Evolutionary conservation across 1,140 invertebrate species (phyloP).

Genomic region (Popillia japonica): DNA sequence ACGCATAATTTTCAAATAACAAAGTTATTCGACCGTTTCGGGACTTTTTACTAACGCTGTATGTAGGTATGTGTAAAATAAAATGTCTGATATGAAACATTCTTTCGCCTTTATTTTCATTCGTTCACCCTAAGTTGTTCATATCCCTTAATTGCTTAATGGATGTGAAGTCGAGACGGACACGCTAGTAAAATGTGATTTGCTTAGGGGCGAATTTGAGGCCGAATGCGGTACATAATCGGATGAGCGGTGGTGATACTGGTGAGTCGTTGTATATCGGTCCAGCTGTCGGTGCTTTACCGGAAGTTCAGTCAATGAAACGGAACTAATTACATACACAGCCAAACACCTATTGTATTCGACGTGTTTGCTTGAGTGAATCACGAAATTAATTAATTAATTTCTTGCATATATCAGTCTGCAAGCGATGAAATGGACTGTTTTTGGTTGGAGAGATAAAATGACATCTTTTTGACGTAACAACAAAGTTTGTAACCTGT

Average conservation of each 20-base stretch:
- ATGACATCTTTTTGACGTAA: too few species aligned
- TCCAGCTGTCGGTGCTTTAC: not conserved
- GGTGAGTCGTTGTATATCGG: not conserved
- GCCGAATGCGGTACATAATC: not conserved
- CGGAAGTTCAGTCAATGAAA: not conserved
- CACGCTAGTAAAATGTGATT: not conserved
- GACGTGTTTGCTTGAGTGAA: not conserved
- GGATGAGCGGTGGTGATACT: not conserved
- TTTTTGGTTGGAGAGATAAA: too few species aligned
- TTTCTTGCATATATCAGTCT: not conserved
- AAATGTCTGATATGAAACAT: too few species aligned
- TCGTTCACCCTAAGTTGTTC: not conserved
- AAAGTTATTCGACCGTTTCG: too few species aligned
- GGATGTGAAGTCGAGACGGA: not conserved
- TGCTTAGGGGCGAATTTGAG: not conserved
- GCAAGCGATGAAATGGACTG: not conserved
- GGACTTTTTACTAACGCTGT: too few species aligned
- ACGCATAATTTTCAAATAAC: too few species aligned
- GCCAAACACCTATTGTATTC: not conserved
- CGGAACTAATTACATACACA: not conserved
- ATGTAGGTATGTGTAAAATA: too few species aligned
- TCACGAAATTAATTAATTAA: conserved; percentile 2
- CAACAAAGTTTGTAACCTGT: too few species aligned
- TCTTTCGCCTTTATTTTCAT: not conserved
- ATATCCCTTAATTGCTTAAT: conserved; percentile 11